phyloP scores from a whole-genome alignment of 1,140 invertebrate species.

The Forficula auricularia region DNA sequence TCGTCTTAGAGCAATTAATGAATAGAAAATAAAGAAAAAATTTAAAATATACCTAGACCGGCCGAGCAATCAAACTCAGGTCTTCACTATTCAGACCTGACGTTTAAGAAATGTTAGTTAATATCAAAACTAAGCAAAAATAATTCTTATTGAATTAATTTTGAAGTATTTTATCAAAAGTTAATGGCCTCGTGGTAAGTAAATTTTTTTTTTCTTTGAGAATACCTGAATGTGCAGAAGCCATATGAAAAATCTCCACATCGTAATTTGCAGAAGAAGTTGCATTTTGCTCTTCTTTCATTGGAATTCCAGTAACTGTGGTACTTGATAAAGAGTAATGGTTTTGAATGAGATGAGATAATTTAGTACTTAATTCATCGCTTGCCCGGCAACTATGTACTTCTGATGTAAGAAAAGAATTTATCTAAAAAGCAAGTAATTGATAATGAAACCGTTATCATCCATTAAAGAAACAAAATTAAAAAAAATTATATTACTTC shows the following conservation, averaged over 20 bases:
- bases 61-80: no score
- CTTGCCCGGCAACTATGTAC: constrained; percentile 37
- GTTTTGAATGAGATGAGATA: constrained; percentile 54
- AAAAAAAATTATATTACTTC: constrained; percentile 30
- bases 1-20: not conserved
- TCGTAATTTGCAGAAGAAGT: constrained; percentile 96
- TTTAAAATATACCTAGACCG: no score
- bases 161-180: not conserved
- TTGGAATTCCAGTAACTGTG: constrained; percentile 93
- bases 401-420: constrained; percentile 40
- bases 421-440: not conserved
- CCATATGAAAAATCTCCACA: constrained; percentile 84
- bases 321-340: constrained; percentile 89
- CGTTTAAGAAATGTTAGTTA: no score
- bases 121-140: constrained; percentile 28
- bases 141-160: constrained; percentile 9
- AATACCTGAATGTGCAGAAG: constrained; percentile 62
- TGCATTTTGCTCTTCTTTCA: constrained; percentile 99
- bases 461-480: no score
- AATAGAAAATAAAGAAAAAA: constrained; percentile 20
- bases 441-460: constrained; percentile 1
- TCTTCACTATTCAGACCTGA: no score
- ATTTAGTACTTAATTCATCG: constrained; percentile 37
- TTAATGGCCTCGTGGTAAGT: no score
- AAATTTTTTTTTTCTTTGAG: no score